Conservation (phyloP, 2,888 invertebrate species). For the Brachyptera putata region DNA sequence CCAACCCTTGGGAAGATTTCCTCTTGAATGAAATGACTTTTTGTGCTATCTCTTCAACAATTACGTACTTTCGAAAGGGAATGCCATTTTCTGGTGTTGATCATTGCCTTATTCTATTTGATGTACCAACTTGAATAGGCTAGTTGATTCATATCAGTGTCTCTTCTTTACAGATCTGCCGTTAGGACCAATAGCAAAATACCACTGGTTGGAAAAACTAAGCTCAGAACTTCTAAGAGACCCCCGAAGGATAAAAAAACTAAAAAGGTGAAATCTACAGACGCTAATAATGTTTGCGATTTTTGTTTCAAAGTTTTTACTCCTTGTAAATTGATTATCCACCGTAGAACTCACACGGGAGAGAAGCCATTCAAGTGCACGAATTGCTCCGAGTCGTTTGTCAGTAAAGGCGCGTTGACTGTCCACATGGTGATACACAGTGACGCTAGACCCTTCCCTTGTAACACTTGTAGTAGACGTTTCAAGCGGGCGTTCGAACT, state of each 20-base stretch:
- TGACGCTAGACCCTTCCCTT: constrained; percentile 30
- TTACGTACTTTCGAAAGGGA: too few species aligned
- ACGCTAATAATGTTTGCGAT: constrained; percentile 22
- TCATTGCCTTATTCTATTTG: too few species aligned
- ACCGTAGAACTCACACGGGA: constrained; percentile 30
- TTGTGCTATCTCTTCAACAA: too few species aligned
- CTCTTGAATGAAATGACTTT: too few species aligned
- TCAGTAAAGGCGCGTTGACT: constrained; percentile 29
- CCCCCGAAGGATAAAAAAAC: neutral
- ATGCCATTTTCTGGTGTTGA: too few species aligned
- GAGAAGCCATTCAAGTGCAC: constrained; percentile 36
- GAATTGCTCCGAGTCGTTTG: constrained; percentile 38
- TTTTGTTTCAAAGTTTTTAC: constrained; percentile 30
- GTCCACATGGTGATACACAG: constrained; percentile 32
- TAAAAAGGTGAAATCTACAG: constrained; percentile 5
- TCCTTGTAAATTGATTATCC: constrained; percentile 28
- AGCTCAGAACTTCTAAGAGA: constrained; percentile 14
- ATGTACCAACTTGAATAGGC: too few species aligned
- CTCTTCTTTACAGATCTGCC: constrained; percentile 31
- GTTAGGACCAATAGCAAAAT: constrained; percentile 19
- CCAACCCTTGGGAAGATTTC: too few species aligned
- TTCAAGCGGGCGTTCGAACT: constrained; percentile 31
- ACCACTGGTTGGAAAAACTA: constrained; percentile 6
- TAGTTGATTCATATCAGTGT: constrained; percentile 22
- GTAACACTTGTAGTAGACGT: constrained; percentile 27